A percentile compares a stretch with the other conserved stretches of the same genome.
Evolutionary conservation across 2,797 vertebrate species (phyloP).

Genomic region (Pseudochromis fuscus): DNA sequence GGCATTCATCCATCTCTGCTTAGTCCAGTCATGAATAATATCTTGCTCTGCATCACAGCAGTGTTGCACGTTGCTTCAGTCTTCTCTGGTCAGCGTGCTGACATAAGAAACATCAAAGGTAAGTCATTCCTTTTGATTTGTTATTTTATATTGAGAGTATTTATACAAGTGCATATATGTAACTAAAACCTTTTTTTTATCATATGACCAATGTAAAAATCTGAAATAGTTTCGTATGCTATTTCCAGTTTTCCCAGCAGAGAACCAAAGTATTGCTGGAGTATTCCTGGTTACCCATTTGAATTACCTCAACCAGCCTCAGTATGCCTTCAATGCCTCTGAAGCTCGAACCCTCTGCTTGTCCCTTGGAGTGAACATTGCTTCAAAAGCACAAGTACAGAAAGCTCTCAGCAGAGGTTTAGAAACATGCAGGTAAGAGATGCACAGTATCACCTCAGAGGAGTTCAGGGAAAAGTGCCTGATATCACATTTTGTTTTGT

Average conservation of each 20-base stretch:
- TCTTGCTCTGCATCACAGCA: slow-evolving; percentile 55
- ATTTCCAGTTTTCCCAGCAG: slow-evolving; percentile 74
- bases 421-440: slow-evolving; percentile 84
- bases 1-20: slow-evolving; percentile 23
- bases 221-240: slow-evolving; percentile 2
- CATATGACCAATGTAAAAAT: background rate
- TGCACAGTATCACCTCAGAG: background rate
- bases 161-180: too few species aligned
- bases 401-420: slow-evolving; percentile 74
- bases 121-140: slow-evolving; percentile 34
- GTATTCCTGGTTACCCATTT: slow-evolving; percentile 72
- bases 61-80: slow-evolving; percentile 45
- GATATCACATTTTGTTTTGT: slow-evolving; percentile 1
- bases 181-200: background rate
- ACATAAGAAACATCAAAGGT: slow-evolving; percentile 72
- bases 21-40: slow-evolving; percentile 53
- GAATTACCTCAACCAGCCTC: slow-evolving; percentile 18
- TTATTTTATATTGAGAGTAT: background rate
- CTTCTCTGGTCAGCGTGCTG: slow-evolving; percentile 35
- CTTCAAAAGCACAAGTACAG: slow-evolving; percentile 77
- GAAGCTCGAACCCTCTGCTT: slow-evolving; percentile 76
- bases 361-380: slow-evolving; percentile 73
- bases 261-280: slow-evolving; percentile 69
- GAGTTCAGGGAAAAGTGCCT: background rate
- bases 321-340: slow-evolving; percentile 79